Evolutionary conservation across 2,888 invertebrate genomes (phyloP), one percentile per base, ranked within the genome.

Genomic region (Nemoura dubitans): DNA sequence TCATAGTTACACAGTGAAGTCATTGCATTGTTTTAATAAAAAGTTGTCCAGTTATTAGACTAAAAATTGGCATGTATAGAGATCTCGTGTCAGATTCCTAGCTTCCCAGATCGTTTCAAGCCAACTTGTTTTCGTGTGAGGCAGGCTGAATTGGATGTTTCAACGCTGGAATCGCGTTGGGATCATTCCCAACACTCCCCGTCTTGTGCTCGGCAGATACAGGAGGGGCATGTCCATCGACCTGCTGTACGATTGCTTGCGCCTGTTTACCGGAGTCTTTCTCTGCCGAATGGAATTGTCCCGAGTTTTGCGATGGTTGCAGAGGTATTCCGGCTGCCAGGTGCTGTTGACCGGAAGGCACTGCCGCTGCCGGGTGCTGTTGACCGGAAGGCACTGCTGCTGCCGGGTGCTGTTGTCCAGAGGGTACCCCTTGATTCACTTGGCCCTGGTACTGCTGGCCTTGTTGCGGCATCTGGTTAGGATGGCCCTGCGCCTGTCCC

Each of bases 361-460:
- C 59, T 21, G 59, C n/a, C n/a, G 10, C 29, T 27, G 26, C 0
- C 21, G 59, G 59, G 2, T 59, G 59, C 59, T 59, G 59, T 14
- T 10, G 59, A 14, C 16, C 59, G 59, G 16, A 21, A 21, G 59
- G 59, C 14, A 59, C 59, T 21, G 59, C n/a, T n/a, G 10, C 29
- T 27, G 26, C 59, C 59, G 59, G 16, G 2, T 59, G 10, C 16
- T 30, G 16, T 30, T 83, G 83, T 16, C 83, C 36, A 1, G 30
- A 26, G 21, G 42, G 83, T 26, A 43, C 43, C 25, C 89, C 89
- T 26, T 89, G 89, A 36, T 89, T 89, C 30, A 89, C 89, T 42
- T 89, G 89, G 82, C 88, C 89, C 76, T 88, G 87, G 86, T 88
- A 87, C 16, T 85, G 87, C 82, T 88, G 87, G 27, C 88, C 85